phyloP scores from a whole-genome alignment of 1,140 invertebrate species.

The Forficula auricularia region DNA sequence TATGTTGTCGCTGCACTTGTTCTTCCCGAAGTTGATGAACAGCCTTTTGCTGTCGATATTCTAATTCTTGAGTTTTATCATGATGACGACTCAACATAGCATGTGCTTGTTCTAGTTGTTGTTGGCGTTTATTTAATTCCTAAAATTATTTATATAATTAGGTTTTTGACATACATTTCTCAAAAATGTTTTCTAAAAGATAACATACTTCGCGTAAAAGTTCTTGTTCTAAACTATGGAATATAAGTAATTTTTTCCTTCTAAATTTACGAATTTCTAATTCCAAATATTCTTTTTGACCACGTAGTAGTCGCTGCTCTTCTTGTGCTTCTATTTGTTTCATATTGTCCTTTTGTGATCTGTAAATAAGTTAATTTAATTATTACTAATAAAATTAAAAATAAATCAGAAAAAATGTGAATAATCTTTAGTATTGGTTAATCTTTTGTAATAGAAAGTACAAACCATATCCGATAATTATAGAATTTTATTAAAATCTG shows the following conservation, averaged over 20 bases:
- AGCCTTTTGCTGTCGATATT: constrained; percentile 85
- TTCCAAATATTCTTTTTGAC: constrained; percentile 81
- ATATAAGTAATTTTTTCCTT: constrained; percentile 69
- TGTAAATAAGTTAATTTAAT: constrained; percentile 20
- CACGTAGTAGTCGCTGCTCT: constrained; percentile 65
- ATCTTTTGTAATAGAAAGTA: background rate
- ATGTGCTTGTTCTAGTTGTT: constrained; percentile 87
- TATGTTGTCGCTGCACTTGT: constrained; percentile 76
- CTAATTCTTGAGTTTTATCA: constrained; percentile 89
- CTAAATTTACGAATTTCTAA: constrained; percentile 84
- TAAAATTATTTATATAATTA: constrained; percentile 22
- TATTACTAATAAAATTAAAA: background rate
- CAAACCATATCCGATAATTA: background rate
- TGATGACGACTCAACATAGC: constrained; percentile 89
- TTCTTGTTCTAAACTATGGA: constrained; percentile 80
- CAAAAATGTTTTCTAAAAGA: constrained; percentile 6
- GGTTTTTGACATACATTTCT: background rate
- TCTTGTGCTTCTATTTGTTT: constrained; percentile 81
- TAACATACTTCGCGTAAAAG: constrained; percentile 63
- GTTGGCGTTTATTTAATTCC: constrained; percentile 86
- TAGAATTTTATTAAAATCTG: constrained; percentile 2
- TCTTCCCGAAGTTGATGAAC: constrained; percentile 86
- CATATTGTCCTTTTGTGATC: constrained; percentile 79
- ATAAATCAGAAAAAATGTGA: background rate
- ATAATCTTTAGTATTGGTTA: constrained; percentile 8